A percentile compares a stretch with the other conserved stretches of the same genome.
phyloP scores from a whole-genome alignment of 1,140 invertebrate species.

The Theocolax elegans region DNA sequence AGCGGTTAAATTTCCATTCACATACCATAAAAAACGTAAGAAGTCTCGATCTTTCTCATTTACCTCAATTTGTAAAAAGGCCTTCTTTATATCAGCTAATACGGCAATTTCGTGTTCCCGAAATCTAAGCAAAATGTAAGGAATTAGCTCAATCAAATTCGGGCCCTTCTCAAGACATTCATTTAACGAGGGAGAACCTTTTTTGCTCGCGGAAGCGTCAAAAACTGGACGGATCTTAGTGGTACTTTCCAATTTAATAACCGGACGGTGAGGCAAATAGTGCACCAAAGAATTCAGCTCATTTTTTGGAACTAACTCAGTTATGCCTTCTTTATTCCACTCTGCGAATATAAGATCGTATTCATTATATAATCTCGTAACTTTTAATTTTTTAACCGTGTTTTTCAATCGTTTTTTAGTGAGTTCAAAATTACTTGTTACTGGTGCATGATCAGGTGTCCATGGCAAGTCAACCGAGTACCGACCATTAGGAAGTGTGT shows the following conservation, averaged over 20 bases:
- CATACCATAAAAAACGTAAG: conserved; percentile 32
- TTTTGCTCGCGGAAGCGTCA: conserved; percentile 50
- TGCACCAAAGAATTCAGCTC: conserved; percentile 36
- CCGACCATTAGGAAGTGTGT: not conserved
- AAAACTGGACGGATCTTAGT: conserved; percentile 52
- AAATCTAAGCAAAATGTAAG: not conserved
- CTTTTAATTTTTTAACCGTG: not conserved
- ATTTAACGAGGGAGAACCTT: conserved; percentile 46
- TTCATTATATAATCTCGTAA: not conserved
- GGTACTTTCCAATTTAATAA: conserved; percentile 41
- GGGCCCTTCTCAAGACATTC: conserved; percentile 47
- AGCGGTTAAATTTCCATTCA: not conserved
- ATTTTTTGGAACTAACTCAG: conserved; percentile 4
- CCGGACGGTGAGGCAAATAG: conserved; percentile 56
- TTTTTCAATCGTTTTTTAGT: conserved; percentile 38
- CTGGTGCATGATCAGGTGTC: conserved; percentile 13
- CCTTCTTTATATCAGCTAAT: conserved; percentile 48
- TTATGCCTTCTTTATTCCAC: conserved; percentile 5
- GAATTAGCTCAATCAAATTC: not conserved
- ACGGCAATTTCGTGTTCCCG: conserved; percentile 43
- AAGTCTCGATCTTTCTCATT: conserved; percentile 15
- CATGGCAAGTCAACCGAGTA: conserved; percentile 26
- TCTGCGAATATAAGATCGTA: conserved; percentile 1
- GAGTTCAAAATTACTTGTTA: conserved; percentile 36
- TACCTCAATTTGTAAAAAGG: conserved; percentile 43